Conservation (phyloP, 2,888 invertebrate genomes). For the Synanthedon tipuliformis region DNA sequence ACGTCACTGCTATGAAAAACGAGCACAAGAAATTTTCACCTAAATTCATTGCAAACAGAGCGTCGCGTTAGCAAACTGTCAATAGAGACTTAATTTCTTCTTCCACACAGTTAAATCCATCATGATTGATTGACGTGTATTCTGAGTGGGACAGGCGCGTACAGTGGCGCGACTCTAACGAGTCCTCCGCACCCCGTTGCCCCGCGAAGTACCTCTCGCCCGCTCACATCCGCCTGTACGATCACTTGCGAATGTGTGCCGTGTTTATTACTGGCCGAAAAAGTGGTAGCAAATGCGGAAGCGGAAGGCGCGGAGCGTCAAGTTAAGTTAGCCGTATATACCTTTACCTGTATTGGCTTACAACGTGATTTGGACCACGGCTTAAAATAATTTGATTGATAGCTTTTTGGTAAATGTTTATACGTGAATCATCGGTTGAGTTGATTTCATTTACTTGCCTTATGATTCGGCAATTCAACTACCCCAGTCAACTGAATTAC, state of each 20-base stretch:
- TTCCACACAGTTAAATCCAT: slow-evolving; percentile 34
- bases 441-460: background rate
- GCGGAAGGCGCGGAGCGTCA: no score
- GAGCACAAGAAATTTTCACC: background rate
- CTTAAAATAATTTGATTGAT: slow-evolving; percentile 23
- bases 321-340: no score
- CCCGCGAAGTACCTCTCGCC: no score
- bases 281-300: no score
- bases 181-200: no score
- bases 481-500: no score
- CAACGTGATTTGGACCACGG: slow-evolving; percentile 22
- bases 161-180: background rate
- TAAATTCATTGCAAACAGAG: background rate
- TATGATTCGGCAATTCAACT: background rate
- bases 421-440: background rate
- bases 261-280: no score
- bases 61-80: slow-evolving; percentile 18
- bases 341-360: background rate
- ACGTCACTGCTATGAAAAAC: no score
- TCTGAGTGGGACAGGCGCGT: slow-evolving; percentile 1
- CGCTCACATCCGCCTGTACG: no score
- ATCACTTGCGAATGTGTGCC: no score
- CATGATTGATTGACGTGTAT: slow-evolving; percentile 50
- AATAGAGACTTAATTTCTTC: slow-evolving; percentile 37
- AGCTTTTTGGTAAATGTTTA: background rate